A percentile compares a stretch with the other conserved stretches of the same genome.
phyloP scores from a whole-genome alignment of 2,888 invertebrate genomes.

The Cosmorhoe ocellata region DNA sequence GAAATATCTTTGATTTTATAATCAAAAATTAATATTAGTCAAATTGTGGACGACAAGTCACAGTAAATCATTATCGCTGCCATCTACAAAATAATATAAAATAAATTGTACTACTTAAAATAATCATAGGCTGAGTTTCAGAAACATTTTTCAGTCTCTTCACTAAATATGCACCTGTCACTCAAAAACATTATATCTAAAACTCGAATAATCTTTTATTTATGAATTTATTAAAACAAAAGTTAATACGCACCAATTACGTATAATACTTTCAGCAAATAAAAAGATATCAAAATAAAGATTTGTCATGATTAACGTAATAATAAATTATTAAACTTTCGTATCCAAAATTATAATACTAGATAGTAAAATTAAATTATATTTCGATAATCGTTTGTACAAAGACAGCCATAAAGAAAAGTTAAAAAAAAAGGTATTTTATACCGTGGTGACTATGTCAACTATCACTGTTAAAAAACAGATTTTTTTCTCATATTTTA shows the following conservation, averaged over 20 bases:
- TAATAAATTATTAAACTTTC: constrained; percentile 56
- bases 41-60: too few relatives aligned
- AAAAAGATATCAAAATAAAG: constrained; percentile 64
- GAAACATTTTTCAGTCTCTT: constrained; percentile 1
- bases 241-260: constrained; percentile 59
- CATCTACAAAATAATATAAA: not conserved
- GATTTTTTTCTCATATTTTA: not conserved
- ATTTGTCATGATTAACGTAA: constrained; percentile 77
- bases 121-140: constrained; percentile 14
- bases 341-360: constrained; percentile 70
- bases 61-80: constrained; percentile 13
- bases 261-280: constrained; percentile 43
- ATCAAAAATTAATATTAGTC: too few relatives aligned
- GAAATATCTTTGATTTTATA: too few relatives aligned
- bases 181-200: too few relatives aligned
- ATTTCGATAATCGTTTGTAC: constrained; percentile 59
- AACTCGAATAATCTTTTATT: constrained; percentile 3
- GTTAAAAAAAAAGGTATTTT: constrained; percentile 49
- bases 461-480: constrained; percentile 9
- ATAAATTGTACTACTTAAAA: constrained; percentile 34
- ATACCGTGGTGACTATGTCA: constrained; percentile 56
- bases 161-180: too few relatives aligned
- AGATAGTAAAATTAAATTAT: constrained; percentile 52
- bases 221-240: constrained; percentile 25
- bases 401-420: constrained; percentile 58